These are phyloP conservation scores for Oenanthe melanoleuca DNA, from an alignment of 2,113 vertebrate genomes.

Conservation along the genomic window DNA sequence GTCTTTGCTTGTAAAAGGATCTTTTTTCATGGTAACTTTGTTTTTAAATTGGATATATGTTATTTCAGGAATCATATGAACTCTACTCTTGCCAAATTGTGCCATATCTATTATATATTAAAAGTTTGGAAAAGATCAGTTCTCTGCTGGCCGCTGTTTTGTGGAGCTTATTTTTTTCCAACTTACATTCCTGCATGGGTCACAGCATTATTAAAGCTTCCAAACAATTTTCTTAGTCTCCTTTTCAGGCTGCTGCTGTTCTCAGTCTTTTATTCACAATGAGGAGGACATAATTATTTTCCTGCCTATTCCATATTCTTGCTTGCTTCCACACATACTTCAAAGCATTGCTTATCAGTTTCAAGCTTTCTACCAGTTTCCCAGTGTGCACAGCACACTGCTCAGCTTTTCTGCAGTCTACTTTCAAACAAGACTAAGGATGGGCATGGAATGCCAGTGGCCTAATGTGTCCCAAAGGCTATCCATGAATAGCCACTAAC, in stretches of 20 bases:
- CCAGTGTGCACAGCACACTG: not conserved
- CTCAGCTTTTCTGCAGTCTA: not conserved
- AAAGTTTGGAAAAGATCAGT: not conserved
- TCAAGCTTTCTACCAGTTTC: not conserved
- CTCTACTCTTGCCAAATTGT: not conserved
- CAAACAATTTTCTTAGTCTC: not conserved
- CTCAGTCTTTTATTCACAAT: not conserved
- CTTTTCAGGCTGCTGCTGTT: not conserved
- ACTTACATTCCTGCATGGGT: not conserved
- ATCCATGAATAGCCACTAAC: not conserved
- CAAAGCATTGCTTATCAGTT: not conserved
- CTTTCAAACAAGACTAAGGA: not conserved
- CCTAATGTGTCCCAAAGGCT: not conserved
- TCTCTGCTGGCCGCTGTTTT: not conserved
- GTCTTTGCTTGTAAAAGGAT: not conserved
- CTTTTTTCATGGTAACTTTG: not conserved
- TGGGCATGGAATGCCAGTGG: not conserved
- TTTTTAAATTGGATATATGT: not conserved
- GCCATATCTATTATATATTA: not conserved
- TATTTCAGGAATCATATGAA: not conserved
- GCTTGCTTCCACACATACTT: not conserved
- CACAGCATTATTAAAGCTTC: not conserved
- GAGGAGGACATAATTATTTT: not conserved
- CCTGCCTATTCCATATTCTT: not conserved
- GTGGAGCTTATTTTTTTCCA: not conserved